Evolutionary conservation across 1,140 invertebrate species (phyloP).

Genomic region (Archegozetes longisetosus): DNA sequence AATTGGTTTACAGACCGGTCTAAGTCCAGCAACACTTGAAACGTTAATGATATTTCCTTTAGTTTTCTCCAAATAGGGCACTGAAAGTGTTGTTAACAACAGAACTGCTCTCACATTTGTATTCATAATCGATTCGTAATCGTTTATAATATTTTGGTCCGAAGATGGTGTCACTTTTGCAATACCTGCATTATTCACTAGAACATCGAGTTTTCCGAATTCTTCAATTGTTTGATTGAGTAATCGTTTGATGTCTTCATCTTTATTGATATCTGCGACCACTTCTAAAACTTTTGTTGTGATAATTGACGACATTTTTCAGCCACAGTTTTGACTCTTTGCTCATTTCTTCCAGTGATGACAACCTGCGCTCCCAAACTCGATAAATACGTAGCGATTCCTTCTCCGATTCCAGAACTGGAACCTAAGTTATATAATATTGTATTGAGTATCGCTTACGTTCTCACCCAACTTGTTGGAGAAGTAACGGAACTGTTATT

Average conservation of each 20-base stretch:
- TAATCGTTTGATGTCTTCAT: slow-evolving; percentile 55
- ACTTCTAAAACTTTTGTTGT: slow-evolving; percentile 27
- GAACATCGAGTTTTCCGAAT: slow-evolving; percentile 77
- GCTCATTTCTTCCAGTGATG: slow-evolving; percentile 53
- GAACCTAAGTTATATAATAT: too few relatives aligned
- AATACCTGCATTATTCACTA: slow-evolving; percentile 41
- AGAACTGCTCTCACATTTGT: slow-evolving; percentile 10
- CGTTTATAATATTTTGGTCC: neutral
- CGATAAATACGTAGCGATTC: slow-evolving; percentile 55
- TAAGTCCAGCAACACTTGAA: slow-evolving; percentile 63
- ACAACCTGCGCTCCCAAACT: slow-evolving; percentile 48
- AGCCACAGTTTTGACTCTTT: slow-evolving; percentile 43
- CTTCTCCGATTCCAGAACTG: slow-evolving; percentile 66
- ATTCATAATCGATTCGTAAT: slow-evolving; percentile 1
- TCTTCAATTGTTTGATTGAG: slow-evolving; percentile 54
- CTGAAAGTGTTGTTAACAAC: slow-evolving; percentile 54
- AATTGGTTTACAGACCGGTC: slow-evolving; percentile 36
- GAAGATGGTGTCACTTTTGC: neutral
- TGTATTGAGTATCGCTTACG: too few relatives aligned
- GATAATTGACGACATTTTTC: slow-evolving; percentile 38
- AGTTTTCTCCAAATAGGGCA: slow-evolving; percentile 57
- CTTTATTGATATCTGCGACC: slow-evolving; percentile 68
- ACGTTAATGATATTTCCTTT: slow-evolving; percentile 77
- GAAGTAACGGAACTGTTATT: too few relatives aligned
- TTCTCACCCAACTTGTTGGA: too few relatives aligned